phyloP scores from a whole-genome alignment of 2,888 invertebrate species.

The Druceiella hillmani region DNA sequence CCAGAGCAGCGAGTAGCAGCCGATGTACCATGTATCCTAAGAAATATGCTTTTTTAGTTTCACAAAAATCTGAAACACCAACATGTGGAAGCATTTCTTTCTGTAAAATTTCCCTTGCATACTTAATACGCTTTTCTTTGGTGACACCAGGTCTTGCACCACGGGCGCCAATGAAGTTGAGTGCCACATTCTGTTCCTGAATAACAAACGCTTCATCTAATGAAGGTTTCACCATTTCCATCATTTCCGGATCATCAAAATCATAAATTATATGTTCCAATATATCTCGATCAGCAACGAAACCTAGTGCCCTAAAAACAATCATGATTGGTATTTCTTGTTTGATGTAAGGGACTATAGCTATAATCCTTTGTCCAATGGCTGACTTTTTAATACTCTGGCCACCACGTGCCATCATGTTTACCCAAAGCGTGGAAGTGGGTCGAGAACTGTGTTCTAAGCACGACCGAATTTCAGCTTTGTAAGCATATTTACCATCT shows the following conservation, averaged over 20 bases:
- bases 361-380: slow-evolving; percentile 97
- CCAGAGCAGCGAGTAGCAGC: slow-evolving; percentile 86
- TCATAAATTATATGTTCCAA: slow-evolving; percentile 99
- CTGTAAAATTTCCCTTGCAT: slow-evolving; percentile 97
- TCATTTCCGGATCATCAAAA: slow-evolving; percentile 99
- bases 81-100: slow-evolving; percentile 99
- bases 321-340: slow-evolving; percentile 99
- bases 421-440: slow-evolving; percentile 97
- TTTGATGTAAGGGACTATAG: slow-evolving; percentile 96
- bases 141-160: slow-evolving; percentile 98
- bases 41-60: slow-evolving; percentile 99
- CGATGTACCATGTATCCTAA: slow-evolving; percentile 99
- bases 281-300: slow-evolving; percentile 98
- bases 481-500: slow-evolving; percentile 98
- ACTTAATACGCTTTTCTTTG: slow-evolving; percentile 98
- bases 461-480: slow-evolving; percentile 92
- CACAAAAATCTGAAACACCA: slow-evolving; percentile 98
- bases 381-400: slow-evolving; percentile 97
- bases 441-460: slow-evolving; percentile 75
- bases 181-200: slow-evolving; percentile 97
- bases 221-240: slow-evolving; percentile 99
- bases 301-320: slow-evolving; percentile 97
- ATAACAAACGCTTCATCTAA: slow-evolving; percentile 99
- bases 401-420: slow-evolving; percentile 99
- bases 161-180: slow-evolving; percentile 97